Percentiles rank a stretch among this genome's conserved stretches.
phyloP scores from a whole-genome alignment of 2,113 vertebrate genomes.

The Gasterosteus aculeatus region DNA sequence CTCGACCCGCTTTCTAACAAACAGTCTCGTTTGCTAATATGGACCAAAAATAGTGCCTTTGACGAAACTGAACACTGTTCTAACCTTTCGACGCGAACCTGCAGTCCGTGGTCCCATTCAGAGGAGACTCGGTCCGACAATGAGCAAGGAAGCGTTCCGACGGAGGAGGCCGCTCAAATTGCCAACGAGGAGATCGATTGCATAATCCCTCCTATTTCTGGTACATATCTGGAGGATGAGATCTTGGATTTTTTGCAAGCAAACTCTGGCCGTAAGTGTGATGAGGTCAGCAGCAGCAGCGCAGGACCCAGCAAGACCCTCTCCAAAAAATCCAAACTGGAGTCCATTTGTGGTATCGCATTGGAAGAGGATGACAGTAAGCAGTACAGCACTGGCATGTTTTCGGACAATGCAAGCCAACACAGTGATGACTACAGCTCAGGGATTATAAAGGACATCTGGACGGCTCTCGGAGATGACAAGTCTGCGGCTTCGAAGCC shows the following conservation, averaged over 20 bases:
- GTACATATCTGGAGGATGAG: constrained; percentile 92
- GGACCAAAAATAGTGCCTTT: constrained; percentile 99
- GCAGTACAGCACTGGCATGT: constrained; percentile 85
- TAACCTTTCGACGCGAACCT: constrained; percentile 98
- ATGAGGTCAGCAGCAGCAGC: constrained; percentile 81
- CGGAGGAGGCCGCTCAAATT: constrained; percentile 90
- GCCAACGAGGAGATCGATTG: constrained; percentile 89
- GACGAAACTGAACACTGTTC: constrained; percentile 99
- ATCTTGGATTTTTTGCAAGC: constrained; percentile 94
- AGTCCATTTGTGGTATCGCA: constrained; percentile 97
- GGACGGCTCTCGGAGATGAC: constrained; percentile 89
- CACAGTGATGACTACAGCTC: constrained; percentile 91
- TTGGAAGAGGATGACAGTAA: constrained; percentile 90
- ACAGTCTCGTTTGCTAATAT: constrained; percentile 99
- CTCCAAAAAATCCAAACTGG: constrained; percentile 95
- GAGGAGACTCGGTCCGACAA: constrained; percentile 98
- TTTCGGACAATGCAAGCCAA: constrained; percentile 85
- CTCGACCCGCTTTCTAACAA: constrained; percentile 93
- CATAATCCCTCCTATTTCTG: constrained; percentile 89
- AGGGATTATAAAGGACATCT: constrained; percentile 98
- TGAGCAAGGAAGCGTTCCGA: constrained; percentile 87
- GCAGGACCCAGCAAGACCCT: constrained; percentile 86
- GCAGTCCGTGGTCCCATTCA: constrained; percentile 99
- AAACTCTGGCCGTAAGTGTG: constrained; percentile 83
- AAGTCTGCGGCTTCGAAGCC: constrained; percentile 76